phyloP scores from a whole-genome alignment of 1,140 invertebrate genomes.

The Luehdorfia chinensis region DNA sequence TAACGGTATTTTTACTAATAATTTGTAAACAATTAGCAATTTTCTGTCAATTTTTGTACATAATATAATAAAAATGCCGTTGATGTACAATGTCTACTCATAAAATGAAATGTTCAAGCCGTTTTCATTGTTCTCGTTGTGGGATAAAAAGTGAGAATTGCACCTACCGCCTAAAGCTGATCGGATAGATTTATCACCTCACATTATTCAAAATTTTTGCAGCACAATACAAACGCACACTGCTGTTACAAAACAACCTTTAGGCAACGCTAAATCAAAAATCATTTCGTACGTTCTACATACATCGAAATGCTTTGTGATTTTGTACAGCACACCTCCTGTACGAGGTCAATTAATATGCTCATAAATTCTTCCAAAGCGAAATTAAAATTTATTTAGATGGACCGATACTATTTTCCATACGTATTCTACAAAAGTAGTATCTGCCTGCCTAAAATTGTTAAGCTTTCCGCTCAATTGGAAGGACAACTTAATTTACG shows the following conservation, averaged over 20 bases:
- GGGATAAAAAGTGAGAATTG: background rate
- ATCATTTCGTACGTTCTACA: background rate
- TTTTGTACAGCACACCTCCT: background rate
- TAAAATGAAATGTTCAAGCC: conserved; percentile 3
- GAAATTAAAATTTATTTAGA: conserved; percentile 10
- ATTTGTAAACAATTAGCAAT: conserved; percentile 59
- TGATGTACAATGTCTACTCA: conserved; percentile 31
- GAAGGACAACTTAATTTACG: conserved; percentile 38
- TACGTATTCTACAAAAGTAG: background rate
- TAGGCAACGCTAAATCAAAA: background rate
- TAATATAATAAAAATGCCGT: conserved; percentile 41
- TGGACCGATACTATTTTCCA: background rate
- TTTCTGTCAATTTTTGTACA: conserved; percentile 64
- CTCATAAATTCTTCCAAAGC: conserved; percentile 11
- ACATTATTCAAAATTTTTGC: background rate
- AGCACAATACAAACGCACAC: background rate
- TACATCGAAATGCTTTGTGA: background rate
- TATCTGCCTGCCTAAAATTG: conserved; percentile 3
- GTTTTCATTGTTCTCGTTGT: conserved; percentile 16
- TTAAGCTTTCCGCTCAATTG: conserved; percentile 32
- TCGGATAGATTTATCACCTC: background rate
- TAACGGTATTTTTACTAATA: conserved; percentile 23
- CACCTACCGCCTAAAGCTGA: background rate
- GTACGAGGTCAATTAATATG: conserved; percentile 11
- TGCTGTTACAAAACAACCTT: background rate